Base-by-base conservation (phyloP, 2,888 invertebrate species). In the Carterocephalus palaemon region DNA sequence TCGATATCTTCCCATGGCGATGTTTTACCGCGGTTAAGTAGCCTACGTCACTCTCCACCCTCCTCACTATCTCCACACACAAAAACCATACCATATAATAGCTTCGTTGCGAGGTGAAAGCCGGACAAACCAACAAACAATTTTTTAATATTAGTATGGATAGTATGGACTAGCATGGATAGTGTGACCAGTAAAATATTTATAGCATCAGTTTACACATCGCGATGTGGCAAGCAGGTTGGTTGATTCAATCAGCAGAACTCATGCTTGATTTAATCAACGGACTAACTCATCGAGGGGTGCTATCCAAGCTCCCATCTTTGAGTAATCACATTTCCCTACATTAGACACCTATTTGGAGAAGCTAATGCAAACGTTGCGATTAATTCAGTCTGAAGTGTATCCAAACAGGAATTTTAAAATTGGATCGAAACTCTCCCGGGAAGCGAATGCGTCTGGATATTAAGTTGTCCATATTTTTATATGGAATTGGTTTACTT, bases 311-410 rank as follows among this genome's bases (percentile, higher is more conserved):
- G 59, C 63, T 60, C 53, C 54, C 58, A 55, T 59, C 59, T 59
- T 53, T 57, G 62, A 68, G 68, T 77, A 76, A 77, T 78, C 75
- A 79, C 71, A 77, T 78, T 78, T 73, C 63, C 68, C 60, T 67
- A 74, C 72, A 71, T 74, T 69, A 70, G 70, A 64, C 64, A 66
- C 50, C 57, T 36, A 46, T 47, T 49, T 42, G 32, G 39, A 52
- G 69, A 66, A 73, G 70, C 67, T 64, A n/a, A 67, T 67, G 73
- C 70, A 67, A 73, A 76, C 67, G 75, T 67, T 67, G 62, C 55
- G 52, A 67, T 69, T 72, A 70, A 75, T 75, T 75, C 60, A 62
- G 64, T 75, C 60, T 61, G 64, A 62, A 58, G 58, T 54, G 63
- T 70, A 67, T 66, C 72, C 72, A 72, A 75, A 76, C 78, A 78